Evolutionary conservation across 2,113 vertebrate species (phyloP), one percentile per base, ranked within the genome.

Genomic region (Leptosomus discolor): DNA sequence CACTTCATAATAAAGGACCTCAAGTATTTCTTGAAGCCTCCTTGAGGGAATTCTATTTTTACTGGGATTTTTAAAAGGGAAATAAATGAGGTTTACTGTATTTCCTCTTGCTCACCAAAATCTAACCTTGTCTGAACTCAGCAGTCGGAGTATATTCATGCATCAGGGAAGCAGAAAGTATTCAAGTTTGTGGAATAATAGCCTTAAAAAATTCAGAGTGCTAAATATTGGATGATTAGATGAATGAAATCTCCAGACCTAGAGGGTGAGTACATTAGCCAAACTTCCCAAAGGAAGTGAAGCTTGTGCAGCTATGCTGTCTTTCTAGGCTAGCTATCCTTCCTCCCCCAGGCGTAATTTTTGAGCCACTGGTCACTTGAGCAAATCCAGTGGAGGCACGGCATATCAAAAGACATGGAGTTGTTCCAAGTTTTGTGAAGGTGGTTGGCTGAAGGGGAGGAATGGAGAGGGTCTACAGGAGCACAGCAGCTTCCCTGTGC

Each of bases 371-470:
- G 39, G n/a, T 63, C 61, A 39, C 46, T 54, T 22, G 26, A 71
- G 43, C 37, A 71, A 63, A 50, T 19, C 46, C 5, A 7, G 5
- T 5, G 6, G 58, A 70, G 61, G 22, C 9, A 10, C 0, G 1
- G 18, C 5, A 2, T 54, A 90, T 70, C 60, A 81, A 22, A 84
- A 85, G 36, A 29, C 10, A 1, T 2, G 21, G 32, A 78, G 26
- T 5, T 48, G 15, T 67, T 85, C 20, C 46, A 41, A 16, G 26
- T 19, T 78, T 74, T 27, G 12, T 22, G 36, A 61, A 53, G 29
- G n/a, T 20, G 9, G 4, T 37, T 1, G 2, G 26, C 36, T 0
- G 0, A 51, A 74, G 21, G 19, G 20, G 22, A 67, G 32, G 54
- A 69, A n/a, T 0, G 3, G 74, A 67, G 61, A n/a, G 15, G 48